Evolutionary conservation across 2,113 vertebrate species (phyloP), one percentile per base, ranked within the genome.

Genomic region (Ranitomeya imitator): DNA sequence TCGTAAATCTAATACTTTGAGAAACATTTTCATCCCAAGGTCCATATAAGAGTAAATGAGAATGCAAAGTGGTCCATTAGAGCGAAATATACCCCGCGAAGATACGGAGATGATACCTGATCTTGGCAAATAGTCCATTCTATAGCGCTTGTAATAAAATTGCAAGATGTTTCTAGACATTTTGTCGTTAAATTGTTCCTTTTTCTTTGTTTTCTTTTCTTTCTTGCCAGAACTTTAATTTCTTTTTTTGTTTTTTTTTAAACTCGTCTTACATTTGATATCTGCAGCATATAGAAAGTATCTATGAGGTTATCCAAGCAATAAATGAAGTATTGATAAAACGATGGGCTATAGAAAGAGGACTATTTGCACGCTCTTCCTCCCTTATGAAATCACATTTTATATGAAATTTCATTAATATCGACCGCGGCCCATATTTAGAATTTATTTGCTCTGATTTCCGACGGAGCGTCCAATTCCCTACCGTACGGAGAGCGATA

Each of bases 321-420:
- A 76, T 76, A 76, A 76, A 76, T 52, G 73, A 76, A 74, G 71
- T 74, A 74, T 74, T 45, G 71, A 74, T 74, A 51, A 7, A 74
- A 76, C 5, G 51, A 76, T 76, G 9, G 73, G 52, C 73, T 52
- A 10, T 76, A 52, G 11, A 51, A 76, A 21, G 12, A 2, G 5
- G 23, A 31, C 52, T 57, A 60, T 80, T 80, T 31, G n/a, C 18
- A 18, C 14, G 5, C 14, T 26, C n/a, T 60, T 10, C 18, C 55
- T 31, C 23, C 55, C 78, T 31, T 59, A 15, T 16, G 55, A 59
- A 55, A 6, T 23, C 55, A 60, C 78, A 60, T 80, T 59, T 57
- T 26, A 31, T 31, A 59, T 60, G 15, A 57, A 31, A 69, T 67
- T 45, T 83, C 45, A 67, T 54, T 54, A 67, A 16, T n/a, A 83